phyloP scores from a whole-genome alignment of 2,113 vertebrate species.

The Strix uralensis region DNA sequence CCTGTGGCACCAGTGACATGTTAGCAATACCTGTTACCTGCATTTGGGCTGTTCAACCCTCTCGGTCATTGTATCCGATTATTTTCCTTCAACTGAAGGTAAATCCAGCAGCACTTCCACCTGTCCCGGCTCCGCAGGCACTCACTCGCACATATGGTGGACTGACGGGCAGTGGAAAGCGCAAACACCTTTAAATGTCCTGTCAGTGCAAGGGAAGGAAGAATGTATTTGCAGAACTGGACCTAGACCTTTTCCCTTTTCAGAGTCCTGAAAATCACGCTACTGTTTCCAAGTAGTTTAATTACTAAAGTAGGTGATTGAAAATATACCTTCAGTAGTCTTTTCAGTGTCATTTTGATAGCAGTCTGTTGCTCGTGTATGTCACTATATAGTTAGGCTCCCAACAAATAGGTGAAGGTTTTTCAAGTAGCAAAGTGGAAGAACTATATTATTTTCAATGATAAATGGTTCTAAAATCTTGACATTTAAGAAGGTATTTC shows the following conservation, averaged over 20 bases:
- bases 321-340: neutral
- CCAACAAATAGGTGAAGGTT: neutral
- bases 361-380: fast-evolving
- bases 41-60: neutral
- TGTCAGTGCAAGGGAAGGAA: neutral
- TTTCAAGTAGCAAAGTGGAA: neutral
- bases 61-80: neutral
- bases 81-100: neutral
- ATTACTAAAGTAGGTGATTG: neutral
- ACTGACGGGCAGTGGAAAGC: neutral
- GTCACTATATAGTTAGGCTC: neutral
- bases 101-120: neutral
- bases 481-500: neutral
- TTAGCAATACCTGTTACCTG: neutral
- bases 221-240: neutral
- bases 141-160: fast-evolving
- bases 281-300: neutral
- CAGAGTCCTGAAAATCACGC: neutral
- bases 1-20: neutral
- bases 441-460: neutral
- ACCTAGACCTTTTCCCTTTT: neutral
- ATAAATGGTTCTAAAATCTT: neutral
- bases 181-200: neutral
- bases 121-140: neutral
- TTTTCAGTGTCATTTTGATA: neutral